Percentiles rank a stretch among this genome's conserved stretches.
Evolutionary conservation across 2,797 vertebrate species (phyloP).

Genomic region (Capromys pilorides): DNA sequence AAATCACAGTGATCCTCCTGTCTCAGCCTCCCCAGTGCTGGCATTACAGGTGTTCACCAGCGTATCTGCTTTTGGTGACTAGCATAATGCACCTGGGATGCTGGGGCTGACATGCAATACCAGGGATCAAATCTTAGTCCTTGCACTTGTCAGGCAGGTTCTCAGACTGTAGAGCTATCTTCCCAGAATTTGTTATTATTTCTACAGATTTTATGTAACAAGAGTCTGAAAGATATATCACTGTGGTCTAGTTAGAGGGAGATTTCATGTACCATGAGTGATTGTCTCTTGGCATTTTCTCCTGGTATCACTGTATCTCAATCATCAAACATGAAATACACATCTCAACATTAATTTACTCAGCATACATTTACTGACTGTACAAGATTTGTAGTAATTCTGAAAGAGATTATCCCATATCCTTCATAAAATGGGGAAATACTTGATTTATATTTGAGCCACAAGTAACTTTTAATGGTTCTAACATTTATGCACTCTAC

Average conservation of each 20-base stretch:
- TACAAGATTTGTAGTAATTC: neutral
- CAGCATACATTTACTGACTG: neutral
- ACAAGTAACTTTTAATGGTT: neutral
- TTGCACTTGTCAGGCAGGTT: too few relatives aligned
- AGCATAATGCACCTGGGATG: too few relatives aligned
- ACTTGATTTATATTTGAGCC: neutral
- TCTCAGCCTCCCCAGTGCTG: too few relatives aligned
- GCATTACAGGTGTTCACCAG: too few relatives aligned
- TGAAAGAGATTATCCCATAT: neutral
- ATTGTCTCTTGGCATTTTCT: neutral
- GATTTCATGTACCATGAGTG: neutral
- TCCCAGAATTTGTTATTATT: neutral
- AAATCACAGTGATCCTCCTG: too few relatives aligned
- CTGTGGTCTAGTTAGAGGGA: neutral
- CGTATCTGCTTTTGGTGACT: too few relatives aligned
- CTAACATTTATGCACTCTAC: neutral
- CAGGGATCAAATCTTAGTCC: too few relatives aligned
- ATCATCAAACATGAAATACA: neutral
- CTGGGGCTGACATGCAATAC: too few relatives aligned
- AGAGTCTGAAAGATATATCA: neutral
- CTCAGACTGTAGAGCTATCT: too few relatives aligned
- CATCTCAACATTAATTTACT: neutral
- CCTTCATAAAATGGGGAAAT: neutral
- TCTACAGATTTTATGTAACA: neutral
- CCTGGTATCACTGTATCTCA: neutral